A percentile compares a stretch with the other conserved stretches of the same genome.
These are phyloP conservation scores for Boloria selene DNA, from an alignment of 2,888 invertebrate genomes.

Conservation along the genomic window DNA sequence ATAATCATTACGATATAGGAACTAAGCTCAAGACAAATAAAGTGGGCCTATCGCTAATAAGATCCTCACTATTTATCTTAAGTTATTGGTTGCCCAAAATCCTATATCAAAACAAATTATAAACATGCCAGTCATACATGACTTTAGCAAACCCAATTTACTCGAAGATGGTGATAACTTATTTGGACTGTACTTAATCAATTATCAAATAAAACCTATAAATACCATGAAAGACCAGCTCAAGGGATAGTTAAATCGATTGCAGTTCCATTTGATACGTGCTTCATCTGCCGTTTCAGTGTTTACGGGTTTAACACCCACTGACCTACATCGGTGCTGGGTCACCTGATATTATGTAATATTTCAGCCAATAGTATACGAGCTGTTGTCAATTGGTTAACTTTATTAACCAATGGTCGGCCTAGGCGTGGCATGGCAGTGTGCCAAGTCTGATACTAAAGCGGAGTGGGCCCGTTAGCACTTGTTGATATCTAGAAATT, in stretches of 20 bases:
- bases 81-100: no score
- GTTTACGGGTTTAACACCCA: slow-evolving; percentile 39
- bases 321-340: slow-evolving; percentile 64
- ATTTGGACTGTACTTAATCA: slow-evolving; percentile 1
- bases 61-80: no score
- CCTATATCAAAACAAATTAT: no score
- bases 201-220: slow-evolving; percentile 21
- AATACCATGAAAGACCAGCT: slow-evolving; percentile 21
- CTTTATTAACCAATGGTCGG: slow-evolving; percentile 79
- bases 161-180: not conserved
- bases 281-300: slow-evolving; percentile 36
- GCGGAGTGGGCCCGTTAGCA: slow-evolving; percentile 59
- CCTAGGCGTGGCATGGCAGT: slow-evolving; percentile 80
- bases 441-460: slow-evolving; percentile 65
- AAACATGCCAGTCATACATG: no score
- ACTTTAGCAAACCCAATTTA: not conserved
- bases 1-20: no score
- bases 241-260: slow-evolving; percentile 27
- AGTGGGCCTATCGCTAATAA: no score
- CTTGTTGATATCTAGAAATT: slow-evolving; percentile 66
- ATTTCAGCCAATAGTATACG: slow-evolving; percentile 71
- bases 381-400: slow-evolving; percentile 80
- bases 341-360: slow-evolving; percentile 61
- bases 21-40: no score
- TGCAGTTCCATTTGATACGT: slow-evolving; percentile 38